These are phyloP conservation scores for Lanistes nyassanus DNA, from an alignment of 1,140 invertebrate species.

Conservation along the genomic window DNA sequence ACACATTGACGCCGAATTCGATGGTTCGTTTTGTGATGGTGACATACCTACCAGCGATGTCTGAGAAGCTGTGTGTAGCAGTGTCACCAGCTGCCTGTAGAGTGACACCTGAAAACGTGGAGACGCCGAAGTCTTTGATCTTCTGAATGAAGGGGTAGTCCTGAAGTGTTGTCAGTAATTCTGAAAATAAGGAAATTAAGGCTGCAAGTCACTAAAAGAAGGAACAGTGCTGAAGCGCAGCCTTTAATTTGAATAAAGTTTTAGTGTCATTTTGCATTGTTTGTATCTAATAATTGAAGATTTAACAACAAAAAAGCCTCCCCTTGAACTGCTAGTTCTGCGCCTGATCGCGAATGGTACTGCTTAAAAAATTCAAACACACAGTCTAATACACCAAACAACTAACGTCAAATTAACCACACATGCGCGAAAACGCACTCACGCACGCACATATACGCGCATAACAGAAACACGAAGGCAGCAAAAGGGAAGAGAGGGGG, in stretches of 20 bases:
- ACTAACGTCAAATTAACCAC: conserved; percentile 4
- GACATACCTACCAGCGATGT: neutral
- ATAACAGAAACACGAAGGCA: neutral
- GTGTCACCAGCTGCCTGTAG: neutral
- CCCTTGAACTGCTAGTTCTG: neutral
- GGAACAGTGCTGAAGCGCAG: no score
- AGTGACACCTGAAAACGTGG: neutral
- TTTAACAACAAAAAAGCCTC: neutral
- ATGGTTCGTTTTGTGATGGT: no score
- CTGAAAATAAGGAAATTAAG: no score
- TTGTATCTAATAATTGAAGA: neutral
- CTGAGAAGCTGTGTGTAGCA: neutral
- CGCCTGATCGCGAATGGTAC: neutral
- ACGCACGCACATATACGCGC: neutral
- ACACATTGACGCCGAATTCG: neutral
- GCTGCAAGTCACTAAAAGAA: no score
- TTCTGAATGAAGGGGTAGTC: no score
- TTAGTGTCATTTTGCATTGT: neutral
- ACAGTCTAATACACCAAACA: conserved; percentile 5
- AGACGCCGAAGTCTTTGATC: neutral
- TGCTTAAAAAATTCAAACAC: conserved; percentile 4
- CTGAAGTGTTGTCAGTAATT: no score
- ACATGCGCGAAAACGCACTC: neutral
- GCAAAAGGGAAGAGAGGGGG: conserved; percentile 1
- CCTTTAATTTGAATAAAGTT: neutral